These are phyloP conservation scores for Tiaroga cobitis DNA, from an alignment of 2,797 vertebrate species.

Conservation along the genomic window DNA sequence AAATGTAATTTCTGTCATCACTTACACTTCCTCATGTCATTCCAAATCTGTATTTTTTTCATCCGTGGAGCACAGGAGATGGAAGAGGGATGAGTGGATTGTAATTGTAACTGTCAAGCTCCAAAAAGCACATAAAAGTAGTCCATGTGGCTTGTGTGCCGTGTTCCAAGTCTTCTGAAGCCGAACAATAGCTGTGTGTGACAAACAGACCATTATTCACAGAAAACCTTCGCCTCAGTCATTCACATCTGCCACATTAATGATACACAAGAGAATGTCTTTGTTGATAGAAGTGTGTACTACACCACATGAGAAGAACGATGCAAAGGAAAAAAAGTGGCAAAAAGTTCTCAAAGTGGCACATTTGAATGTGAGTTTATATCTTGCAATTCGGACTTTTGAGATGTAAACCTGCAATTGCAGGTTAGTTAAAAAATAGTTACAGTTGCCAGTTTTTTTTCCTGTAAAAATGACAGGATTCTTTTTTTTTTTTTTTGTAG, in stretches of 20 bases:
- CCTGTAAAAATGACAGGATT: no score
- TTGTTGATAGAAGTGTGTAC: constrained; percentile 16
- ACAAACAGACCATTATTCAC: constrained; percentile 24
- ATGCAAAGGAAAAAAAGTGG: background rate
- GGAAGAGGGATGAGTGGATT: constrained; percentile 17
- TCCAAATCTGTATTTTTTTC: constrained; percentile 25
- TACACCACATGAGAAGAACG: background rate
- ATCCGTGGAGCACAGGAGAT: background rate
- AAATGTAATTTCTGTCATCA: constrained; percentile 8
- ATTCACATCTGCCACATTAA: constrained; percentile 27
- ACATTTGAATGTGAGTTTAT: background rate
- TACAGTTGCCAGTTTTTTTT: no score
- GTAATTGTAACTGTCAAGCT: constrained; percentile 34
- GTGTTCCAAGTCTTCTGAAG: constrained; percentile 20
- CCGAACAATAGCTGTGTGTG: constrained; percentile 5
- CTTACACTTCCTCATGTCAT: background rate
- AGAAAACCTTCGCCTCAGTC: background rate
- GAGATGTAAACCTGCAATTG: background rate
- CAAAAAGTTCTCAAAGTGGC: background rate
- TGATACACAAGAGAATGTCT: constrained; percentile 4
- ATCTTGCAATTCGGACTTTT: background rate
- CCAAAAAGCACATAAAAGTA: constrained; percentile 39
- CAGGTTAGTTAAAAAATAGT: no score
- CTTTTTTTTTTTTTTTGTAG: no score
- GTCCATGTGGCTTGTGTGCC: constrained; percentile 4